Conservation (phyloP, 2,797 vertebrate species). For the Gila robusta region DNA sequence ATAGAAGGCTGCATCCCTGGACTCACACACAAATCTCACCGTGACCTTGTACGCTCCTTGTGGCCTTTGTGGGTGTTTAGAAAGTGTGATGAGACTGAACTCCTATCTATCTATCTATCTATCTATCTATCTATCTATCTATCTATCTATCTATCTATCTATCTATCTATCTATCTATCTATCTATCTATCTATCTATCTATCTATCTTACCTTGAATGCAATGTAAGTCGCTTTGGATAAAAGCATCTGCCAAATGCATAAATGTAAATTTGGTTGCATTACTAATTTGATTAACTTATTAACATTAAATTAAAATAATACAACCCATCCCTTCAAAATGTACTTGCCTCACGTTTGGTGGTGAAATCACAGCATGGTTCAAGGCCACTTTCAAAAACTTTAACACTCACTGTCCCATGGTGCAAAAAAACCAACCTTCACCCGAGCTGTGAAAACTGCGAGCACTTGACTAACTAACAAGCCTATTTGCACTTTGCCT, state of each 20-base stretch:
- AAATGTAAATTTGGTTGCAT: background rate
- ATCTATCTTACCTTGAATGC: no score
- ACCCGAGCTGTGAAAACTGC: background rate
- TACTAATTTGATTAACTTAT: background rate
- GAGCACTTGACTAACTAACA: background rate
- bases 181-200: background rate
- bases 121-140: no score
- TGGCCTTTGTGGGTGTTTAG: background rate
- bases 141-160: no score
- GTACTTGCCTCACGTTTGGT: background rate
- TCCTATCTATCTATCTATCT: background rate
- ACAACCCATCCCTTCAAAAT: background rate
- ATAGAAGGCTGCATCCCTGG: constrained; percentile 27
- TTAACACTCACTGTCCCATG: background rate
- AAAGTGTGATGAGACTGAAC: no score
- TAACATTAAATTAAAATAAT: background rate
- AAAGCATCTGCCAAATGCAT: background rate
- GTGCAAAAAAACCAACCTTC: background rate
- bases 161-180: no score
- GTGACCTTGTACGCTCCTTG: constrained; percentile 7
- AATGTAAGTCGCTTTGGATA: background rate
- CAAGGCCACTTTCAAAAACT: background rate
- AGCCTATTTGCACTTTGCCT: background rate
- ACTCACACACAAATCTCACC: background rate
- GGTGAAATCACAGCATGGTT: background rate